phyloP scores from a whole-genome alignment of 2,113 vertebrate genomes.

The Camelus dromedarius region DNA sequence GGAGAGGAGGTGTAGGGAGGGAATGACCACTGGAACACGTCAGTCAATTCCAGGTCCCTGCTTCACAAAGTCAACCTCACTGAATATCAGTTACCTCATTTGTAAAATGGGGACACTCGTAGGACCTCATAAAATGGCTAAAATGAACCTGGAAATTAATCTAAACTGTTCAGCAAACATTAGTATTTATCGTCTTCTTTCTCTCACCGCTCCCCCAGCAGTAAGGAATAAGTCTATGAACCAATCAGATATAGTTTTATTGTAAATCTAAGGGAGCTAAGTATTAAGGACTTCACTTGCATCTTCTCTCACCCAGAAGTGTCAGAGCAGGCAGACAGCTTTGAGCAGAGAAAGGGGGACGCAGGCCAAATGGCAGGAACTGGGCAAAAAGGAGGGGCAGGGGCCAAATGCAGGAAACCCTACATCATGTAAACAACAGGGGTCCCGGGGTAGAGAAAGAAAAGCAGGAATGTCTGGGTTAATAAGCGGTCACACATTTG shows the following conservation, averaged over 20 bases:
- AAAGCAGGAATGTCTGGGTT: too few species aligned
- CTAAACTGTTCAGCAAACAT: not conserved
- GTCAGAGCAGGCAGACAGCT: too few species aligned
- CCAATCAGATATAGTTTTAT: not conserved
- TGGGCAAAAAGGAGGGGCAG: too few species aligned
- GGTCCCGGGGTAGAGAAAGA: too few species aligned
- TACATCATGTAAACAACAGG: too few species aligned
- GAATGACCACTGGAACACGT: not conserved
- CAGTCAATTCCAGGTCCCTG: too few species aligned
- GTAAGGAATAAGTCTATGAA: not conserved
- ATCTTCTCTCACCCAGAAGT: not conserved
- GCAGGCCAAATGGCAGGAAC: too few species aligned
- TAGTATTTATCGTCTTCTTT: not conserved
- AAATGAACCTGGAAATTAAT: not conserved
- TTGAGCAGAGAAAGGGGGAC: too few species aligned
- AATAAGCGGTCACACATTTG: too few species aligned
- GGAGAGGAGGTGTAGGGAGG: not conserved
- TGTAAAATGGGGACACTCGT: not conserved
- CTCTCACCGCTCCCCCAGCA: not conserved
- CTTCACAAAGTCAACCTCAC: not conserved
- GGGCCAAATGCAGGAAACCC: too few species aligned
- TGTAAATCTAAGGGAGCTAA: not conserved
- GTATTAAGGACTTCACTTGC: rapidly evolving
- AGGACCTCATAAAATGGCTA: not conserved
- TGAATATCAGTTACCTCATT: not conserved